Evolutionary conservation across 2,888 invertebrate species (phyloP).

Genomic region (Drosophila birchii): DNA sequence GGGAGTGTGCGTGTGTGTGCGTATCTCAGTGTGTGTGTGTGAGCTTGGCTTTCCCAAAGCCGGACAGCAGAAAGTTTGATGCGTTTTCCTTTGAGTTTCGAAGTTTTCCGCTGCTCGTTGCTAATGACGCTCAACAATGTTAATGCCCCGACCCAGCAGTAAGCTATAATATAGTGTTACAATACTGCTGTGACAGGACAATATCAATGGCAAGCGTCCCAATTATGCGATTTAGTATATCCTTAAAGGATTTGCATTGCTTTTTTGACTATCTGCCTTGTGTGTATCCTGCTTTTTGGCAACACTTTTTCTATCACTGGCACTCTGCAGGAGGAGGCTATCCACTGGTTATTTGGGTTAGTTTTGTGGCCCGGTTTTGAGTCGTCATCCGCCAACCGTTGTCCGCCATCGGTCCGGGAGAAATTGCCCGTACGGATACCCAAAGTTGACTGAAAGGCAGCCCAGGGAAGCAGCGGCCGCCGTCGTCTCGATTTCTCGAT

Average conservation of each 20-base stretch:
- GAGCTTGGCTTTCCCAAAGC: conserved; percentile 28
- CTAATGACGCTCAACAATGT: conserved; percentile 86
- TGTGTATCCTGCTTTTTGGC: conserved; percentile 1
- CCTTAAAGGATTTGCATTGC: background rate
- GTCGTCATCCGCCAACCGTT: conserved; percentile 28
- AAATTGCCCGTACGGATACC: conserved; percentile 85
- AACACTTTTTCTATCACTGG: conserved; percentile 28
- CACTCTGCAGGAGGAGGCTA: conserved; percentile 13
- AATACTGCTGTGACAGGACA: conserved; percentile 99
- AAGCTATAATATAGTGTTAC: conserved; percentile 86
- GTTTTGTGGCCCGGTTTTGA: conserved; percentile 36
- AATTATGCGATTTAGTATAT: conserved; percentile 5
- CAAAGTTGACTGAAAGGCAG: conserved; percentile 84
- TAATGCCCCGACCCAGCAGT: conserved; percentile 98
- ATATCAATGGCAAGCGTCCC: conserved; percentile 91
- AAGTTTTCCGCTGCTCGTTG: conserved; percentile 48
- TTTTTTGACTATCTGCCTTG: background rate
- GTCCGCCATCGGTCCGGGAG: conserved; percentile 72
- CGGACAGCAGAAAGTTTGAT: conserved; percentile 22
- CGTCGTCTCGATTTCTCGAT: conserved; percentile 42
- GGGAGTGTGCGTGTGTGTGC: conserved; percentile 6
- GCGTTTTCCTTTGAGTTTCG: conserved; percentile 17
- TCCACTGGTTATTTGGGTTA: conserved; percentile 26
- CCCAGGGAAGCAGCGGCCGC: conserved; percentile 72
- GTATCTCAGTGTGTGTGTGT: conserved; percentile 16